Conservation (phyloP, 1,140 invertebrate genomes). For the Trinorchestia longiramus region DNA sequence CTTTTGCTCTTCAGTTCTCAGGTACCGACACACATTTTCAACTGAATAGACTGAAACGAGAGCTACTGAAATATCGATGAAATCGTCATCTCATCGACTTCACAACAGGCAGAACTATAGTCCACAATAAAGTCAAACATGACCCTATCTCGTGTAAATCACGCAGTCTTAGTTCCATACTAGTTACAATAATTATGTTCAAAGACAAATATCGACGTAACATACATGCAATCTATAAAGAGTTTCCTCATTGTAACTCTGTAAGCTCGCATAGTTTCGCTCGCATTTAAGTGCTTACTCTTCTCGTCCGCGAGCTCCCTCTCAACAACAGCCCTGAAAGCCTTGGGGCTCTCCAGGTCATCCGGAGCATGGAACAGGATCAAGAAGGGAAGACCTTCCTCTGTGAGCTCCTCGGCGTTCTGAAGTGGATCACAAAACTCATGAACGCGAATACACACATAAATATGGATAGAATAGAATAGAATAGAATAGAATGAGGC, state of each 20-base stretch:
- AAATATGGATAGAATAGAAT: no score
- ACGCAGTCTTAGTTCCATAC: background rate
- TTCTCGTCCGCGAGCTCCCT: constrained; percentile 87
- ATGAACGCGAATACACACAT: no score
- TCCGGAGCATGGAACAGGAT: constrained; percentile 94
- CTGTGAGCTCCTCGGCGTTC: constrained; percentile 98
- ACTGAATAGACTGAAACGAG: no score
- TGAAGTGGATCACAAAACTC: constrained; percentile 82
- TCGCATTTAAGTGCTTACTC: constrained; percentile 77
- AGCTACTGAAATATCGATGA: no score
- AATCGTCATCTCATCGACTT: background rate
- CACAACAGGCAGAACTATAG: background rate
- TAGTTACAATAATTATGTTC: background rate
- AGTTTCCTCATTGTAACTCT: background rate
- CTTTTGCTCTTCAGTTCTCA: no score
- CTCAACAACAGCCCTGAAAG: constrained; percentile 82
- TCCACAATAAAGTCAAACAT: background rate
- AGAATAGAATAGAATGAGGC: no score
- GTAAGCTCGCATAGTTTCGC: background rate
- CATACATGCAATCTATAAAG: no score
- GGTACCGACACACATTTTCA: no score
- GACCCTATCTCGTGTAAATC: background rate
- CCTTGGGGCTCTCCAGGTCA: constrained; percentile 87
- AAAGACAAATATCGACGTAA: no score
- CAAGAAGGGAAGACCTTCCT: constrained; percentile 98